These are phyloP conservation scores for Drosophila ananassae DNA, from an alignment of 1,140 invertebrate genomes.

Conservation along the genomic window DNA sequence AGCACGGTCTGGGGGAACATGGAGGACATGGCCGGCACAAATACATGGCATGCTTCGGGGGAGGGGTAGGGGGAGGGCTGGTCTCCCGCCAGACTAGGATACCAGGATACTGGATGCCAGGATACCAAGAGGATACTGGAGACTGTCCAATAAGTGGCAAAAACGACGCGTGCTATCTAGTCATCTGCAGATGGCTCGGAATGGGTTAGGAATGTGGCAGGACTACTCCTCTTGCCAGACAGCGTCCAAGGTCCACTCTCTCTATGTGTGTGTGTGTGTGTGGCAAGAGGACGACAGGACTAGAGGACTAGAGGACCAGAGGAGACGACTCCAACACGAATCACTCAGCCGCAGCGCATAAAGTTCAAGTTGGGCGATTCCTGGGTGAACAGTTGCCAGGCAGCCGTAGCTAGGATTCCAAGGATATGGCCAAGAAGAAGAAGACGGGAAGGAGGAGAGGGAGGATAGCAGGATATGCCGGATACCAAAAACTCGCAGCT, in stretches of 20 bases:
- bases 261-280: conserved; percentile 8
- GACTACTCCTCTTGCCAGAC: conserved; percentile 16
- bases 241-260: conserved; percentile 68
- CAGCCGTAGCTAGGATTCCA: conserved; percentile 25
- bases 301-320: background rate
- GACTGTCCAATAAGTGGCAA: conserved; percentile 75
- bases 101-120: conserved; percentile 12
- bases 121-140: conserved; percentile 32
- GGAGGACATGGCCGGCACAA: conserved; percentile 31
- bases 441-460: background rate
- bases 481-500: conserved; percentile 48
- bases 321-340: conserved; percentile 46
- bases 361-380: conserved; percentile 74
- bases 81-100: background rate
- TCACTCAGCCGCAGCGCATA: conserved; percentile 78
- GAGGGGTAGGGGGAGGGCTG: background rate
- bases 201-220: conserved; percentile 5
- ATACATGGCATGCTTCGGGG: conserved; percentile 29
- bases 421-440: background rate
- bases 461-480: conserved; percentile 9
- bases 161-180: conserved; percentile 73
- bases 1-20: conserved; percentile 43
- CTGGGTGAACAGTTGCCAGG: conserved; percentile 66
- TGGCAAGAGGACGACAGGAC: conserved; percentile 2
- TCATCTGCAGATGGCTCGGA: conserved; percentile 47